Percentiles rank a stretch among this genome's conserved stretches.
phyloP scores from a whole-genome alignment of 2,888 invertebrate genomes.

The Yponomeuta plumbellus region DNA sequence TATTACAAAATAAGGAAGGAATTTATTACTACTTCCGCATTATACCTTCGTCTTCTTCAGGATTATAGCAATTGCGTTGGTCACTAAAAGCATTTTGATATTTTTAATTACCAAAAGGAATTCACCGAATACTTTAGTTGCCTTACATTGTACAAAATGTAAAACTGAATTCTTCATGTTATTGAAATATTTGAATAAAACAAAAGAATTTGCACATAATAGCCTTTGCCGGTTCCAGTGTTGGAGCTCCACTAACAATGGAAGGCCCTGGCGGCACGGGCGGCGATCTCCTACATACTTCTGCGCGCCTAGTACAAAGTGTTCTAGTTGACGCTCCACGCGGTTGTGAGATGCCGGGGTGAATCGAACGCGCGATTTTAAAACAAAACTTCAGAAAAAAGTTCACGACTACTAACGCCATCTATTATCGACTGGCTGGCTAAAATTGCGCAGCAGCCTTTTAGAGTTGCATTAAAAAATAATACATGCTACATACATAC shows the following conservation, averaged over 20 bases:
- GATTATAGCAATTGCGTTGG: conserved; percentile 25
- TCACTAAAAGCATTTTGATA: conserved; percentile 4
- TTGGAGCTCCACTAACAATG: neutral
- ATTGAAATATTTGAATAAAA: neutral
- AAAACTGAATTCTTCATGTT: neutral
- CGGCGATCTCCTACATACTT: conserved; percentile 22
- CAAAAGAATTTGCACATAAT: neutral
- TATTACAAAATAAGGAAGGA: conserved; percentile 46
- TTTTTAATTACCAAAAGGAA: neutral
- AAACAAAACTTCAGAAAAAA: neutral
- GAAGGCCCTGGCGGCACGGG: neutral
- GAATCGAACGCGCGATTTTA: neutral
- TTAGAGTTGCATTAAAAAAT: conserved; percentile 19
- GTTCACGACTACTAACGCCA: conserved; percentile 40
- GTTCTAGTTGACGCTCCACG: conserved; percentile 74
- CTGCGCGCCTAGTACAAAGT: conserved; percentile 60
- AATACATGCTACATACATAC: conserved; percentile 8
- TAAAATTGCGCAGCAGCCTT: conserved; percentile 22
- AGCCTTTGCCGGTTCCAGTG: neutral
- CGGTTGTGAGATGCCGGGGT: conserved; percentile 48
- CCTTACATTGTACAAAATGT: neutral
- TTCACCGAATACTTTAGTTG: neutral
- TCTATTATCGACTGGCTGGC: conserved; percentile 54
- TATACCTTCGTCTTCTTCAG: conserved; percentile 30
- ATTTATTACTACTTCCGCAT: conserved; percentile 56